Evolutionary conservation across 2,888 invertebrate species (phyloP), one percentile per base, ranked within the genome.

Genomic region (Gonocerus acuteangulatus): DNA sequence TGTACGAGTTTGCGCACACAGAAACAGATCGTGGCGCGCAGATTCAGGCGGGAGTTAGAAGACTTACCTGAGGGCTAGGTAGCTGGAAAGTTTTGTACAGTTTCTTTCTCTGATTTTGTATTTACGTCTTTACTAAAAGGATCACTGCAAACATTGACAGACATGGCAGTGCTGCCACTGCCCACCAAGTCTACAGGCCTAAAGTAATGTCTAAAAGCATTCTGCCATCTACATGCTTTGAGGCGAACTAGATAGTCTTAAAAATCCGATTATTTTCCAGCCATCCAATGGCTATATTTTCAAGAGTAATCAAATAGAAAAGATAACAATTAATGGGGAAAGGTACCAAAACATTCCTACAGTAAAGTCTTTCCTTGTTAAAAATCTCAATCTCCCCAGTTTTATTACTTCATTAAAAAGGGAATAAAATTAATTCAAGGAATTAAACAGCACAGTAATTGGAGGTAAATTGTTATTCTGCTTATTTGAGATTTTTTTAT

Each of bases 1-100:
- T 57, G 57, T 57, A 36, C 34, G 57, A 44, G 57, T 57, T 57
- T 57, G 57, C 57, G 57, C 57, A 57, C 42, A 57, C 44, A 57
- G 21, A 22, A 45, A 22, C 18, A 42, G 19, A 22, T 23, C 27
- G 22, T 23, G 15, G 34, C 34, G 57, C 57, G 57, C 57, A 57
- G 19, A 54, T 57, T 57, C 39, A 39, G 34, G 57, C 57, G 57
- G 36, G 39, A 57, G 34, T 23, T 23, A 47, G 32, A 23, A 45
- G 19, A 54, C 36, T 34, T 42, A 22, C 54, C 39, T 21, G 22
- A 21, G 22, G 42, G 32, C 39, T 39, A 54, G 22, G 36, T 36
- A 39, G 32, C 42, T 39, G 54, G 39, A 15, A 7, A 15, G 39
- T 39, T 42, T 9, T 22, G 15, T 13, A 42, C 1, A 6, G 11